Evolutionary conservation across 2,113 vertebrate genomes (phyloP), one percentile per base, ranked within the genome.

Genomic region (Psammodynastes pulverulentus): DNA sequence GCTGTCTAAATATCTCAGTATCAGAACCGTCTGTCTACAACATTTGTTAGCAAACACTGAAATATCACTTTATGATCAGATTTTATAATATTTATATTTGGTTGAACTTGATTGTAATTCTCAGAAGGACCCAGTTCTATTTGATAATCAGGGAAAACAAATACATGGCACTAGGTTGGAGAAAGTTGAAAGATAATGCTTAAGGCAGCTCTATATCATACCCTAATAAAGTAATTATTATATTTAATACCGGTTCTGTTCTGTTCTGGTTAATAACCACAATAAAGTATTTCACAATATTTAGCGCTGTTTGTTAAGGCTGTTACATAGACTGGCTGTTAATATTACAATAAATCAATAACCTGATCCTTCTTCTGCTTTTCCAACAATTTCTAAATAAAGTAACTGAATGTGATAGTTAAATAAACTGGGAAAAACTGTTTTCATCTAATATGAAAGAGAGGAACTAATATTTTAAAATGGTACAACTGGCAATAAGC

Each of bases 291-390:
- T 79, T 79, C 34, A 79, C 67, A 15, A 79, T 79, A 72, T 19
- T 34, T 24, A 17, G 0, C 0, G 0, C 0, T 67, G 9, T 26
- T 45, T 56, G 84, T 45, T 10, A 49, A 51, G 62, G 51, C 4
- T 72, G 26, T 24, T 9, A 29, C 52, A 84, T 9, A 2, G 1
- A 12, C 45, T 51, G 46, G 15, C 34, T 85, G 8, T 53, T n/a
- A 54, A 79, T 53, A 84, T 85, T 52, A 72, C 1, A 67, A 29
- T 15, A 53, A n/a, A 21, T 79, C 87, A 85, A 45, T 9, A 85
- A 89, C 49, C 12, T 49, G 8, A 7, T 46, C 39, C 29, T 89
- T 79, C 3, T 84, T 89, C 15, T 92, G 86, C 13, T 15, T 13
- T 39, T 39, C 39, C 90, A 45, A 48, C 51, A 90, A n/a, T n/a